phyloP scores from a whole-genome alignment of 1,140 invertebrate genomes.

The Paracyclopina nana region DNA sequence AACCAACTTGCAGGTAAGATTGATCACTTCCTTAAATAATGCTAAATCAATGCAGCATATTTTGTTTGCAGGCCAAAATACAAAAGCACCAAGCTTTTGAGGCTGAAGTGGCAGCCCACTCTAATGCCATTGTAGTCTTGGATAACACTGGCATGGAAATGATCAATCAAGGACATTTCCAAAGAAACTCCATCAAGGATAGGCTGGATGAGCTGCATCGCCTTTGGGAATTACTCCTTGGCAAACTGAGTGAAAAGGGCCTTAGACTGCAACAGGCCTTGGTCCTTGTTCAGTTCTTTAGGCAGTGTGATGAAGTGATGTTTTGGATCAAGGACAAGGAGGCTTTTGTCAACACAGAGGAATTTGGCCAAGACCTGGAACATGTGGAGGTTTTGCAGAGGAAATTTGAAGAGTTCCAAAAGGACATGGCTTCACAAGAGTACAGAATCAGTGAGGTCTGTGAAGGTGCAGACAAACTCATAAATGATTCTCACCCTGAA shows the following conservation, averaged over 20 bases:
- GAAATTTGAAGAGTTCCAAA: conserved; percentile 99
- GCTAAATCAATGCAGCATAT: too few relatives aligned
- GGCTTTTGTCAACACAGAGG: conserved; percentile 86
- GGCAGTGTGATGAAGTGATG: conserved; percentile 72
- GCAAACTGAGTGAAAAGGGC: conserved; percentile 79
- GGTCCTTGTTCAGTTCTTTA: conserved; percentile 86
- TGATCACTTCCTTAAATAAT: too few relatives aligned
- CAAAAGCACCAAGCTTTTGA: conserved; percentile 99
- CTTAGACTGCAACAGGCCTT: conserved; percentile 89
- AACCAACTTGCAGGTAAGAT: conserved; percentile 87
- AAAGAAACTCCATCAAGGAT: conserved; percentile 69
- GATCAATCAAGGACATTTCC: conserved; percentile 90
- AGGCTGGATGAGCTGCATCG: conserved; percentile 68
- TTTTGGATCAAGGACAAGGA: conserved; percentile 33
- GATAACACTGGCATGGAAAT: conserved; percentile 94
- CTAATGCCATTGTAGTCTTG: conserved; percentile 84
- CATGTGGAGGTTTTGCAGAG: conserved; percentile 96
- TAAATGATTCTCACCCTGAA: conserved; percentile 76
- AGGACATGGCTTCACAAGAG: conserved; percentile 93
- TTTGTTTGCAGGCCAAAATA: conserved; percentile 96
- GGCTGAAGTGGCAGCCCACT: conserved; percentile 93
- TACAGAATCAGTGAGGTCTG: conserved; percentile 91
- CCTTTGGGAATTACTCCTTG: conserved; percentile 82
- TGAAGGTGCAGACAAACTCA: conserved; percentile 71
- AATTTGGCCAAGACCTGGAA: conserved; percentile 91